Conservation (phyloP, 1,140 invertebrate species). For the Drosophila kohkoa region DNA sequence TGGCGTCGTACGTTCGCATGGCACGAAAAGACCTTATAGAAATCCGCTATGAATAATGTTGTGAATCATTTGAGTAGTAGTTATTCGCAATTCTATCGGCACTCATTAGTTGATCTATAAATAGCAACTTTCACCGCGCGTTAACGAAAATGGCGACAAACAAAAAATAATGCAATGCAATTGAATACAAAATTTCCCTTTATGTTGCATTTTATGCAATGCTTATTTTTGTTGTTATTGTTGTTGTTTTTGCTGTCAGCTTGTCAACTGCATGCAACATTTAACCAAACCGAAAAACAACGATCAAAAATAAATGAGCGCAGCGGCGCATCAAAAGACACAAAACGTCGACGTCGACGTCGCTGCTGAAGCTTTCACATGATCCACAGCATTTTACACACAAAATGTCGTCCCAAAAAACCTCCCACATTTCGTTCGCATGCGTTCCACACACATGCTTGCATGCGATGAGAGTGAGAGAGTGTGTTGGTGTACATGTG, state of each 20-base stretch:
- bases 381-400: constrained; percentile 16
- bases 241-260: constrained; percentile 52
- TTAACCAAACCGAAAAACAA: constrained; percentile 38
- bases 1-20: constrained; percentile 40
- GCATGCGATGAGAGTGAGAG: background rate
- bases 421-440: constrained; percentile 51
- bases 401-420: constrained; percentile 22
- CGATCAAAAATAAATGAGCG: constrained; percentile 15
- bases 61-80: constrained; percentile 15
- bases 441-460: constrained; percentile 52
- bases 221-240: constrained; percentile 49
- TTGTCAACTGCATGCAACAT: constrained; percentile 80
- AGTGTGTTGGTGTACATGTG: background rate
- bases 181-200: constrained; percentile 32
- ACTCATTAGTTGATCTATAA: constrained; percentile 26
- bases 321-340: constrained; percentile 17
- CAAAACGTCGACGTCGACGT: constrained; percentile 18
- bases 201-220: constrained; percentile 56
- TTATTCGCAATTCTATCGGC: constrained; percentile 3
- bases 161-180: constrained; percentile 13
- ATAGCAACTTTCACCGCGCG: constrained; percentile 44
- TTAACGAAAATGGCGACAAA: constrained; percentile 16
- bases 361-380: constrained; percentile 60
- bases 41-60: background rate
- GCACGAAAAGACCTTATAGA: constrained; percentile 6